A percentile compares a stretch with the other conserved stretches of the same genome.
Evolutionary conservation across 2,797 vertebrate species (phyloP).

Genomic region (Cheirogaleus major): DNA sequence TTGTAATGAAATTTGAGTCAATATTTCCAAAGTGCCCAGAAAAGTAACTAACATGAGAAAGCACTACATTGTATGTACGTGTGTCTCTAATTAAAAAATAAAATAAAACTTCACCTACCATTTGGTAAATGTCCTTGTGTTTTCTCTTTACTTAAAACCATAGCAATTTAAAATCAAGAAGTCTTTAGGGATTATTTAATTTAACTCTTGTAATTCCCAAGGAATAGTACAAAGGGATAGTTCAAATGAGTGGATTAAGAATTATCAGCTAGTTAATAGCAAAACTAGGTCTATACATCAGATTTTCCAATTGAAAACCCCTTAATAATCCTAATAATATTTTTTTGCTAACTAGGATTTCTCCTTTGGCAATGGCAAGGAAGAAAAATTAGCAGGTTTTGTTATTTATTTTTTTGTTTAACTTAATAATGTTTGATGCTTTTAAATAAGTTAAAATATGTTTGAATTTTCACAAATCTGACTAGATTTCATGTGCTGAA

Average conservation of each 20-base stretch:
- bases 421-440: background rate
- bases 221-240: accelerated
- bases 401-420: background rate
- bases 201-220: background rate
- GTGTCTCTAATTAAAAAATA: background rate
- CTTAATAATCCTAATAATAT: background rate
- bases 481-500: background rate
- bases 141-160: background rate
- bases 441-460: background rate
- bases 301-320: background rate
- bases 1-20: background rate
- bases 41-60: background rate
- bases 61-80: background rate
- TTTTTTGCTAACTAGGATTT: background rate
- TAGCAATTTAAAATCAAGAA: background rate
- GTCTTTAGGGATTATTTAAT: background rate
- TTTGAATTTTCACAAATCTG: background rate
- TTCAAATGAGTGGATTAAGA: too few species aligned
- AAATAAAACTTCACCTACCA: background rate
- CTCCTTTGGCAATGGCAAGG: too few species aligned
- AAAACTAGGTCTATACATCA: background rate
- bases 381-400: background rate
- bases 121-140: background rate
- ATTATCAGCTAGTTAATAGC: background rate
- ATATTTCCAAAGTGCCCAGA: background rate